These are phyloP conservation scores for Ditula angustiorana DNA, from an alignment of 2,888 invertebrate species.

Conservation along the genomic window DNA sequence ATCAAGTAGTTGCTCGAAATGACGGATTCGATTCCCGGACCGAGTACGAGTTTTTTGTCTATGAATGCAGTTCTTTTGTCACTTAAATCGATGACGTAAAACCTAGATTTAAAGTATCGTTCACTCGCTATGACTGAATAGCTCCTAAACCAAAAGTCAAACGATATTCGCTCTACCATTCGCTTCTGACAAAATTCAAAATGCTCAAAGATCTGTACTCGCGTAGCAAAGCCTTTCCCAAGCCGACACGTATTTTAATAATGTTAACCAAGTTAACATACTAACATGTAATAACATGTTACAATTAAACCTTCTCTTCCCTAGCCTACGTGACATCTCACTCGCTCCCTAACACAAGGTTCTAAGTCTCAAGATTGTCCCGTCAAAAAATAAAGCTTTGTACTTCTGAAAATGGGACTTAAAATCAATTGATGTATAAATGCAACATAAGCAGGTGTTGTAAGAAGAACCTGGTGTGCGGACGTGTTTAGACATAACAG, in stretches of 20 bases:
- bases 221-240: no score
- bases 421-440: neutral
- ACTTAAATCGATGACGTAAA: no score
- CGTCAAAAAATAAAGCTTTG: neutral
- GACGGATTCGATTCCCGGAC: no score
- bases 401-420: neutral
- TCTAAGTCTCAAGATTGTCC: neutral
- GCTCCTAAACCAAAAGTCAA: no score
- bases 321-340: neutral
- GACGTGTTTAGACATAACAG: neutral
- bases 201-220: no score
- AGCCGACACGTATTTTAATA: neutral
- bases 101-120: no score
- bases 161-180: no score
- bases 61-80: no score
- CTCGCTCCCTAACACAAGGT: neutral
- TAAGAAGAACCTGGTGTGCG: neutral
- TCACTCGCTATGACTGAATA: no score
- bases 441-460: neutral
- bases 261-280: neutral
- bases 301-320: neutral
- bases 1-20: no score
- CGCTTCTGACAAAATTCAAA: neutral
- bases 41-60: no score
- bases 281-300: neutral